phyloP scores from a whole-genome alignment of 2,113 vertebrate genomes.

The Coptodon rendalli region DNA sequence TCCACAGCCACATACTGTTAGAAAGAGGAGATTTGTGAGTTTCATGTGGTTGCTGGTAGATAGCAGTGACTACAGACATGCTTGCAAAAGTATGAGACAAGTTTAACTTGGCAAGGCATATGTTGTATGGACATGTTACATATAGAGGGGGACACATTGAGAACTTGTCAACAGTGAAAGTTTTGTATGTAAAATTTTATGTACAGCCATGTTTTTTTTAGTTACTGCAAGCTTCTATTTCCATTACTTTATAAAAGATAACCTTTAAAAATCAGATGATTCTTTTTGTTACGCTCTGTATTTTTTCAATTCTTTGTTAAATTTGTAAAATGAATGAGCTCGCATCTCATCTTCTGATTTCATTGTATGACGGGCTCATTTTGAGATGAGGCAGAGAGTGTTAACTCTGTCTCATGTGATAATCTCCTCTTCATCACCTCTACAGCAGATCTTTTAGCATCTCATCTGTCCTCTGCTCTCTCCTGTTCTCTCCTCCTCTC shows the following conservation, averaged over 20 bases:
- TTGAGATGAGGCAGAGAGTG: not conserved
- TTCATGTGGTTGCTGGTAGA: not conserved
- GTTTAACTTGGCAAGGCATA: not conserved
- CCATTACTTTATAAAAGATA: not conserved
- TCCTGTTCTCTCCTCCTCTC: not conserved
- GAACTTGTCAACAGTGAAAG: not conserved
- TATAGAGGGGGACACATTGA: not conserved
- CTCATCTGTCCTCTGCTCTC: not conserved
- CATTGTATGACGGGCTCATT: not conserved
- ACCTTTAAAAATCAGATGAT: not conserved
- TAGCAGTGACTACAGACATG: not conserved
- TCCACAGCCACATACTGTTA: not conserved
- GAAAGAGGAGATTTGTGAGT: not conserved
- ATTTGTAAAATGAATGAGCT: not conserved
- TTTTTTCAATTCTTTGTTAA: not conserved
- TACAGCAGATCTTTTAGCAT: not conserved
- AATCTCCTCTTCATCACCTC: not conserved
- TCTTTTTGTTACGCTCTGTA: not conserved
- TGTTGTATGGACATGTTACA: not conserved
- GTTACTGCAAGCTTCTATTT: not conserved
- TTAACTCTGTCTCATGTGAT: not conserved
- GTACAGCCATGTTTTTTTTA: not conserved
- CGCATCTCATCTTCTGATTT: not conserved
- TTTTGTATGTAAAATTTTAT: not conserved
- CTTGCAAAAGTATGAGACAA: not conserved